phyloP scores from a whole-genome alignment of 2,888 invertebrate species.

The Ommatoiulus sabulosus region DNA sequence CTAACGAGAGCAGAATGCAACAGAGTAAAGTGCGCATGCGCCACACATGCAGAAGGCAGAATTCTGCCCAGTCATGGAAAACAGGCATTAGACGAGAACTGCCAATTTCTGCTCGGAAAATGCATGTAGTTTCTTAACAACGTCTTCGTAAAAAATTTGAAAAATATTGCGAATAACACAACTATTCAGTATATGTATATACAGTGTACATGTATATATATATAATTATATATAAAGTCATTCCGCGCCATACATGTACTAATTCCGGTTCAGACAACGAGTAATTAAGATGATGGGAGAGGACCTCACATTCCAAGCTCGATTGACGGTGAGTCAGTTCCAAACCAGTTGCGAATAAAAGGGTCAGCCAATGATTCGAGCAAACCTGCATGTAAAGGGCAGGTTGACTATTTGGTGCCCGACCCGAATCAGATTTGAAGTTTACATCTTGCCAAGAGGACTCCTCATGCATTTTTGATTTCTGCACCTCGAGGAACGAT shows the following conservation, averaged over 20 bases:
- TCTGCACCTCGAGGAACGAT: not conserved
- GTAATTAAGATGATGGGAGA: not conserved
- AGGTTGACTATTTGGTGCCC: not conserved
- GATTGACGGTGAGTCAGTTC: not conserved
- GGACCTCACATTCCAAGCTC: not conserved
- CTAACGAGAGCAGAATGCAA: no score
- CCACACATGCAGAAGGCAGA: no score
- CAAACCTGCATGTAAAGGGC: not conserved
- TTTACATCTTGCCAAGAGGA: not conserved
- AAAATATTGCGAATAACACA: no score
- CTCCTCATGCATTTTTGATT: not conserved
- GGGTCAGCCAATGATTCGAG: not conserved
- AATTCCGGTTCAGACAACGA: not conserved
- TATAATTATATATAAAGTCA: no score
- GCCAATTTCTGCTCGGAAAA: no score
- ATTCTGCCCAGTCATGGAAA: no score
- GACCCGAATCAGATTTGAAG: not conserved
- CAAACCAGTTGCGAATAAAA: not conserved
- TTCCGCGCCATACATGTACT: not conserved
- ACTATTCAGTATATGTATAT: no score
- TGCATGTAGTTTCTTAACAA: no score
- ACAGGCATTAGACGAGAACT: no score
- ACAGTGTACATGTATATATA: no score
- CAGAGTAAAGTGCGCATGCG: no score
- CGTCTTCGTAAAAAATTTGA: no score